Conservation (phyloP, 2,113 vertebrate species). For the Aythya baeri region DNA sequence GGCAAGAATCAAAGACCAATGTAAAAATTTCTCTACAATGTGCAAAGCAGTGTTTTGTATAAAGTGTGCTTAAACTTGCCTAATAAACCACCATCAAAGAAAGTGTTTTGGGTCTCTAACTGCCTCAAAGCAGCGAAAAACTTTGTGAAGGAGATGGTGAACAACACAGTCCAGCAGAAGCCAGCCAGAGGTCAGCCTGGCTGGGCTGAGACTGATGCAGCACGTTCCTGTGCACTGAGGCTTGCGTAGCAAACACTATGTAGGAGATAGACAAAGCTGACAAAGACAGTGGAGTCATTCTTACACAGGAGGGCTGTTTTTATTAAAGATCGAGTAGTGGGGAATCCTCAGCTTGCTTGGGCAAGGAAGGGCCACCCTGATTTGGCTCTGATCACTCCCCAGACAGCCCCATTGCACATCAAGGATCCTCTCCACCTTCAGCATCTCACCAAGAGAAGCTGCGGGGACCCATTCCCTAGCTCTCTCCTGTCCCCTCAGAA, state of each 20-base stretch:
- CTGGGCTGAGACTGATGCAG: neutral
- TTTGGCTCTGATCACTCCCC: neutral
- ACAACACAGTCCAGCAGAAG: fast-evolving
- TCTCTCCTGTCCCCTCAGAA: neutral
- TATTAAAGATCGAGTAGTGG: neutral
- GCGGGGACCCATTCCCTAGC: neutral
- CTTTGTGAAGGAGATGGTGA: neutral
- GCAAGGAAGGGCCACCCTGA: neutral
- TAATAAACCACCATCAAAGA: neutral
- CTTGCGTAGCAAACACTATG: fast-evolving
- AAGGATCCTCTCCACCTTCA: neutral
- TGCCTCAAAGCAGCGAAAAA: neutral
- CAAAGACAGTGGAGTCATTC: neutral
- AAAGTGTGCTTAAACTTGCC: neutral
- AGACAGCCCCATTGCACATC: neutral
- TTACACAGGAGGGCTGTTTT: neutral
- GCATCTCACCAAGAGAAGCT: neutral
- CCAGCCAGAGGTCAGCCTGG: neutral
- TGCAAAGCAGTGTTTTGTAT: neutral
- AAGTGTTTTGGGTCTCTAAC: neutral
- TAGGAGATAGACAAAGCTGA: neutral
- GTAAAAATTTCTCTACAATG: neutral
- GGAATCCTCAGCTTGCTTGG: neutral
- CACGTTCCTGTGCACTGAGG: fast-evolving
- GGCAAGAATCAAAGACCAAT: neutral